Conservation (phyloP, 2,113 vertebrate genomes). For the Bujurquina vittata region DNA sequence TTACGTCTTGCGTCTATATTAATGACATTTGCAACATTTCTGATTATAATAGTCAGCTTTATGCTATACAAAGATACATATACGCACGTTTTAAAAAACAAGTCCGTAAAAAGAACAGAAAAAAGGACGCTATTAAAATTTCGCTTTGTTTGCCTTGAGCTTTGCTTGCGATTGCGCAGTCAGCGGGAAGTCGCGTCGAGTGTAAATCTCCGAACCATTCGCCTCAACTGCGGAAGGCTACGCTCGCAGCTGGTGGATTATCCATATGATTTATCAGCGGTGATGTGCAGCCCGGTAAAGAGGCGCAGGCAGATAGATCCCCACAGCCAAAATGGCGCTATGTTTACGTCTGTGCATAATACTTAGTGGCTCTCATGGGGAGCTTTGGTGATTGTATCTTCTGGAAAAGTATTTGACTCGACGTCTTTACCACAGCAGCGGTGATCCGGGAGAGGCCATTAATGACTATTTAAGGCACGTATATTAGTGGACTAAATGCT, state of each 20-base stretch:
- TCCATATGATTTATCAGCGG: conserved; percentile 31
- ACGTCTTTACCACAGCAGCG: background rate
- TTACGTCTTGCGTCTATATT: background rate
- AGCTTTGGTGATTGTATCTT: background rate
- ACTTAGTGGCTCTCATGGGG: conserved; percentile 43
- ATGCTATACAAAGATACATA: background rate
- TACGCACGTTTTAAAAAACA: background rate
- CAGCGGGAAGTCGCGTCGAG: conserved; percentile 12
- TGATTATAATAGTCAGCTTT: accelerated
- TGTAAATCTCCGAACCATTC: conserved; percentile 20
- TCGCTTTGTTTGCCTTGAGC: accelerated
- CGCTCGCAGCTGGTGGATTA: accelerated
- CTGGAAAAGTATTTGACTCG: background rate
- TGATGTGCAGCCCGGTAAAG: background rate
- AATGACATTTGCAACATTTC: background rate
- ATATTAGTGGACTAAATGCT: background rate
- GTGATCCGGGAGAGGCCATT: conserved; percentile 16
- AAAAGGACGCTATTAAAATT: background rate
- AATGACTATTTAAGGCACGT: conserved; percentile 2
- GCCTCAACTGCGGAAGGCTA: accelerated
- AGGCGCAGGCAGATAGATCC: conserved; percentile 13
- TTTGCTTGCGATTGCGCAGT: background rate
- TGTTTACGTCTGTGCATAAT: conserved; percentile 68
- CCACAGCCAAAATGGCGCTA: conserved; percentile 75
- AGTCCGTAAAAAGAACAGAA: background rate